Evolutionary conservation across 30 jellyfish, hydroid and myxozoan species (phyloP).

Genomic region (Nemopilema nomurai): DNA sequence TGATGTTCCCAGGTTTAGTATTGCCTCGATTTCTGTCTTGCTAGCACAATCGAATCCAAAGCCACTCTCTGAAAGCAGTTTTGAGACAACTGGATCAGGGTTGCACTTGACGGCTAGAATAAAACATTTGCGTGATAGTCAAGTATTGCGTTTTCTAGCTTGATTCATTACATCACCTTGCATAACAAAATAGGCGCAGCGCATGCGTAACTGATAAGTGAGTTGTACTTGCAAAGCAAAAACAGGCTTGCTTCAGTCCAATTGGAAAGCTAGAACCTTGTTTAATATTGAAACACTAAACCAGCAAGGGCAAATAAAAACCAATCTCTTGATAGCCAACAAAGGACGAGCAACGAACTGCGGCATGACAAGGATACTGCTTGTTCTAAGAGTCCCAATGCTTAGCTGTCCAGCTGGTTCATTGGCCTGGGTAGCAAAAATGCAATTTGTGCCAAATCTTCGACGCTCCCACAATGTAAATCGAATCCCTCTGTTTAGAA

Average conservation of each 20-base stretch:
- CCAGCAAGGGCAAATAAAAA: not conserved
- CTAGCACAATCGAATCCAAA: slow-evolving; percentile 91
- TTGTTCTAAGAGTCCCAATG: not conserved
- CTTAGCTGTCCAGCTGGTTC: too few relatives aligned
- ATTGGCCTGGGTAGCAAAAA: too few relatives aligned
- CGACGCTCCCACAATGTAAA: too few relatives aligned
- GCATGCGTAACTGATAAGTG: slow-evolving; percentile 5
- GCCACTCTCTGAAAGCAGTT: slow-evolving; percentile 57
- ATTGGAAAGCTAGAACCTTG: not conserved
- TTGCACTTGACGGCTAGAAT: slow-evolving; percentile 83
- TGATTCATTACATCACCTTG: not conserved
- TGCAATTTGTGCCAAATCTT: too few relatives aligned
- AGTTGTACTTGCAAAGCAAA: not conserved
- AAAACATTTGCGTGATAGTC: not conserved
- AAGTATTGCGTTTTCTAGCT: not conserved
- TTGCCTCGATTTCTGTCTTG: slow-evolving; percentile 54
- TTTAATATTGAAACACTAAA: not conserved
- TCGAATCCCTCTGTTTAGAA: too few relatives aligned
- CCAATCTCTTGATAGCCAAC: not conserved
- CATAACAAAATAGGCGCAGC: not conserved
- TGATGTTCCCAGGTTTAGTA: slow-evolving; percentile 70
- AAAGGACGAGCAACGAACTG: not conserved
- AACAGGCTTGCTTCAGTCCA: slow-evolving; percentile 1
- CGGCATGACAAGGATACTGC: not conserved
- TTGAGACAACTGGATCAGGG: slow-evolving; percentile 68